A percentile compares a stretch with the other conserved stretches of the same genome.
Conservation (phyloP, 35 echinoderm and acorn worm species). For the Apostichopus californicus region DNA sequence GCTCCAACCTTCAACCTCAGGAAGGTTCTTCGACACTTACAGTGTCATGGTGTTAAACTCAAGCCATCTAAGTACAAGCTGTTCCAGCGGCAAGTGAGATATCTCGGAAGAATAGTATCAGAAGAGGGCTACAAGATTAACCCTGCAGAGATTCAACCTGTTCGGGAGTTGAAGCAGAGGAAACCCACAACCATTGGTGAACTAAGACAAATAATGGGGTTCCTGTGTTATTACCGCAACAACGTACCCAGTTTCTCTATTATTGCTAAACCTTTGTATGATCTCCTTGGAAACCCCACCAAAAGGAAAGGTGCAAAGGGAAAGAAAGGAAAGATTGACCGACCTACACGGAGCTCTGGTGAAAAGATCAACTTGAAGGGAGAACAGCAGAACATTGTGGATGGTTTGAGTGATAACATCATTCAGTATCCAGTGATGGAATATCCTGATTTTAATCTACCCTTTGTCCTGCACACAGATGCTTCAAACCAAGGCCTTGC, state of each 20-base stretch:
- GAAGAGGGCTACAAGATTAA: constrained; percentile 19
- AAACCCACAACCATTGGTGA: constrained; percentile 39
- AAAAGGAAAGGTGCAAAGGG: too few relatives aligned
- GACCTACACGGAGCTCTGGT: background rate
- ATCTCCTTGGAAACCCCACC: background rate
- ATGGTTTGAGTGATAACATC: background rate
- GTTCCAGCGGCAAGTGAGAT: constrained; percentile 59
- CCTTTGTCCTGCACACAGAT: constrained; percentile 58
- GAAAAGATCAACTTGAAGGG: background rate
- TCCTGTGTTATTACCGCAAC: constrained; percentile 37
- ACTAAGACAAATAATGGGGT: constrained; percentile 40
- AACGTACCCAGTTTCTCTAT: constrained; percentile 43
- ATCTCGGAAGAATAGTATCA: constrained; percentile 55
- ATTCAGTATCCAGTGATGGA: constrained; percentile 35
- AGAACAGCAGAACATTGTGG: background rate
- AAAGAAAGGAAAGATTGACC: too few relatives aligned
- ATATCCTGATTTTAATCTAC: constrained; percentile 17
- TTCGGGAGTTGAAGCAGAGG: too few relatives aligned
- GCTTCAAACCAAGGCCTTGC: constrained; percentile 51
- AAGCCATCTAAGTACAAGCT: constrained; percentile 30
- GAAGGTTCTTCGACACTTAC: constrained; percentile 32
- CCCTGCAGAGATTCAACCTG: too few relatives aligned
- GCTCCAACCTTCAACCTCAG: constrained; percentile 30
- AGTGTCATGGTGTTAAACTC: constrained; percentile 53
- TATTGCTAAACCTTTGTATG: constrained; percentile 53